A percentile compares a stretch with the other conserved stretches of the same genome.
Conservation (phyloP, 2,888 invertebrate genomes). For the Drosophila mayaguana region DNA sequence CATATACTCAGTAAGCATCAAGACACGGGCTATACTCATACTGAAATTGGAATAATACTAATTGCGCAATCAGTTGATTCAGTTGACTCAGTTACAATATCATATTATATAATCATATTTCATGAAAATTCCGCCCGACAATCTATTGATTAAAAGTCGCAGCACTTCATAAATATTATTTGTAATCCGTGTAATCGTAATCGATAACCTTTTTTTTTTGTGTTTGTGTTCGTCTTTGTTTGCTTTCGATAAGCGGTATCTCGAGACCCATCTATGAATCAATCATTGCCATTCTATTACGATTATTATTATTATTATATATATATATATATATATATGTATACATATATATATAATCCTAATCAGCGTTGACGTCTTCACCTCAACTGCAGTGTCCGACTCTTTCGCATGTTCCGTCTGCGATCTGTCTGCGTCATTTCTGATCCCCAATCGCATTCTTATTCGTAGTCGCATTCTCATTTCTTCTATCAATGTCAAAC, state of each 20-base stretch:
- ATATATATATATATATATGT: not conserved
- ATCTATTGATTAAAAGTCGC: slow-evolving; percentile 7
- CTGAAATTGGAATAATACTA: not conserved
- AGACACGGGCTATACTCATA: not conserved
- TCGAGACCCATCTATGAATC: slow-evolving; percentile 14
- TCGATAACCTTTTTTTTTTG: not conserved
- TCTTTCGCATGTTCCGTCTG: not conserved
- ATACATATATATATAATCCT: slow-evolving; percentile 1
- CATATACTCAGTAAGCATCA: not conserved
- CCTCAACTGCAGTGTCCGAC: slow-evolving; percentile 7
- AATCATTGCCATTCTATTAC: slow-evolving; percentile 17
- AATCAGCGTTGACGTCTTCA: slow-evolving; percentile 17
- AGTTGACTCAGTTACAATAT: slow-evolving; percentile 1
- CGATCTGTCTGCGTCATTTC: slow-evolving; percentile 10
- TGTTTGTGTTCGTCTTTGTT: not conserved
- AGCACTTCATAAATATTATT: slow-evolving; percentile 11
- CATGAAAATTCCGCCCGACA: not conserved
- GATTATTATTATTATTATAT: not conserved
- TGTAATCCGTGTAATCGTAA: slow-evolving; percentile 15
- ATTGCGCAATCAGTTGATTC: not conserved
- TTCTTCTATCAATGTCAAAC: slow-evolving; percentile 16
- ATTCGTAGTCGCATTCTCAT: not conserved
- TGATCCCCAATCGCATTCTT: not conserved
- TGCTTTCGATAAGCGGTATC: slow-evolving; percentile 15
- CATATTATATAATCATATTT: not conserved